These are phyloP conservation scores for Drosophila siamana DNA, from an alignment of 2,888 invertebrate genomes.

Conservation along the genomic window DNA sequence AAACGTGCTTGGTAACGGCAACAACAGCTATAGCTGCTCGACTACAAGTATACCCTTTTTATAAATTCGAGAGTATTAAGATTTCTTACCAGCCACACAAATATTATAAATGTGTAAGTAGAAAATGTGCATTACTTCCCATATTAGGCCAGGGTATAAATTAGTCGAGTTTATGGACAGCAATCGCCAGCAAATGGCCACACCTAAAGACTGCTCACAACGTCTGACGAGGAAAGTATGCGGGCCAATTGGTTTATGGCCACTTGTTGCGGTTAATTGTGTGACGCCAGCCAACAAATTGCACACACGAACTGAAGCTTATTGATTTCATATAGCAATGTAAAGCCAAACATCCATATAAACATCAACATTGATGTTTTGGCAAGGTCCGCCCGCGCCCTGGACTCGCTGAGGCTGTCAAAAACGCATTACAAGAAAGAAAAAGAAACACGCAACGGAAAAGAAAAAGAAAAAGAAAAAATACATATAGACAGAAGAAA, in stretches of 20 bases:
- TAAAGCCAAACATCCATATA: constrained; percentile 26
- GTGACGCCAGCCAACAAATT: constrained; percentile 59
- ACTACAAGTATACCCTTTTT: constrained; percentile 21
- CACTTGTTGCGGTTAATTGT: constrained; percentile 79
- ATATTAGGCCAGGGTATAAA: constrained; percentile 23
- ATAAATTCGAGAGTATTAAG: no score
- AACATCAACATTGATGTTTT: constrained; percentile 29
- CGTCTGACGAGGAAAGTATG: constrained; percentile 60
- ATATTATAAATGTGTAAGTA: no score
- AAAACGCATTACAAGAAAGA: constrained; percentile 57
- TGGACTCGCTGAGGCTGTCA: constrained; percentile 59
- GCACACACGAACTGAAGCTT: constrained; percentile 57
- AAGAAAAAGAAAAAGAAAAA: constrained; percentile 9
- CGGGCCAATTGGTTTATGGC: constrained; percentile 59
- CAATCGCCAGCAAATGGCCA: constrained; percentile 33
- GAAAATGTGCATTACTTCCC: no score
- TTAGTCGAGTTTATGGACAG: neutral
- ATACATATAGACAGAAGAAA: constrained; percentile 5
- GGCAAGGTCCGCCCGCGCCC: constrained; percentile 37
- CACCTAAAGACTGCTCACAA: constrained; percentile 55
- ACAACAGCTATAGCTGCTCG: neutral
- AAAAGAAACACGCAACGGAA: neutral
- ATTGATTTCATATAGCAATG: constrained; percentile 61
- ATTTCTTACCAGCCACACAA: no score
- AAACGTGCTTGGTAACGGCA: constrained; percentile 42